Evolutionary conservation across 92 coral and sea anemone species (phyloP).

Genomic region (Palythoa grandiflora): DNA sequence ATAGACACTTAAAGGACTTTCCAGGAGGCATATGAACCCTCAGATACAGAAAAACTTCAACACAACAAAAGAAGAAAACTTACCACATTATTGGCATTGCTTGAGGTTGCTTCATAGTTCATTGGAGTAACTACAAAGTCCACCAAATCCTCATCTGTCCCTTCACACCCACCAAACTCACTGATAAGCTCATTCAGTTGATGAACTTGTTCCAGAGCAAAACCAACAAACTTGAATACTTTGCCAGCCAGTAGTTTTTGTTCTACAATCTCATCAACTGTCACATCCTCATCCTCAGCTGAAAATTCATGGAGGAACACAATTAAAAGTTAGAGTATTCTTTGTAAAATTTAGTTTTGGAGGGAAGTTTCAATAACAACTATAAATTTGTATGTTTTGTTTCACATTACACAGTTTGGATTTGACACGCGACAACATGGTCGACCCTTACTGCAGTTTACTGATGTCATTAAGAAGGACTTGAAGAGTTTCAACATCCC

Average conservation of each 20-base stretch:
- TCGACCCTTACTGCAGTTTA: too few relatives aligned
- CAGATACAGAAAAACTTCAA: too few relatives aligned
- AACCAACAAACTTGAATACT: conserved; percentile 68
- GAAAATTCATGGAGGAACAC: neutral
- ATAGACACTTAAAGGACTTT: too few relatives aligned
- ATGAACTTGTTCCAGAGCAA: conserved; percentile 67
- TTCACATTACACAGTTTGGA: too few relatives aligned
- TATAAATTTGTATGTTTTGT: too few relatives aligned
- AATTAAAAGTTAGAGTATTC: too few relatives aligned
- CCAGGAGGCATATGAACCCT: too few relatives aligned
- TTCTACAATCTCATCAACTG: conserved; percentile 61
- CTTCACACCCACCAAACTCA: conserved; percentile 74
- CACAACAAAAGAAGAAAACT: neutral
- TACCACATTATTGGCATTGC: conserved; percentile 67
- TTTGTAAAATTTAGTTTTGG: too few relatives aligned
- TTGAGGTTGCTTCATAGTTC: conserved; percentile 61
- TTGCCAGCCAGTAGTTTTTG: conserved; percentile 70
- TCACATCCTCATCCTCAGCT: conserved; percentile 71
- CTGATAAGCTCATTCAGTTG: conserved; percentile 73
- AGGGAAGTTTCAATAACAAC: too few relatives aligned
- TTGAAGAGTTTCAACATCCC: too few relatives aligned
- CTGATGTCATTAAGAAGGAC: too few relatives aligned
- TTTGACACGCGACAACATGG: too few relatives aligned
- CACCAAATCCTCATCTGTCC: conserved; percentile 51
- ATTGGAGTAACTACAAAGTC: conserved; percentile 90